These are phyloP conservation scores for Himantopus leucocephalus DNA, from an alignment of 2,113 vertebrate genomes.

Conservation along the genomic window DNA sequence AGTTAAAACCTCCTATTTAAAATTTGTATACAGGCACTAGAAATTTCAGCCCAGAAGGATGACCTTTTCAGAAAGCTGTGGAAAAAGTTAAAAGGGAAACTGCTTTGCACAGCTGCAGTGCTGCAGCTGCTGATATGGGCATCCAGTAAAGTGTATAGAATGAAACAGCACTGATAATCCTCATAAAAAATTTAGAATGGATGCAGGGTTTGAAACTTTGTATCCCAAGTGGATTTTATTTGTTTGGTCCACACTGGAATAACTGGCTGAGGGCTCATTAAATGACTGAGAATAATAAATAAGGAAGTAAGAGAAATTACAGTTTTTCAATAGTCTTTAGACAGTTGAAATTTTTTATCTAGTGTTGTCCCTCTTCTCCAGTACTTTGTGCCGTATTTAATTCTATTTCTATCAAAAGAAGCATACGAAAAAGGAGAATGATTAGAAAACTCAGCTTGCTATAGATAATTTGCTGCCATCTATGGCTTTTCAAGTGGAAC, in stretches of 20 bases:
- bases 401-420: background rate
- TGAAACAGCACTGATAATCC: background rate
- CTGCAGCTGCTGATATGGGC: background rate
- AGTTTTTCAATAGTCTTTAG: background rate
- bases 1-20: background rate
- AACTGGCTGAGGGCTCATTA: background rate
- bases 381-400: background rate
- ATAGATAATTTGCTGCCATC: conserved; percentile 1
- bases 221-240: background rate
- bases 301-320: background rate
- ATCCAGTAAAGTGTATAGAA: background rate
- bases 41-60: background rate
- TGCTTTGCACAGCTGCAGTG: background rate
- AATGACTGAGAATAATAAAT: background rate
- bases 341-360: background rate
- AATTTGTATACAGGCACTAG: background rate
- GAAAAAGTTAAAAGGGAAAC: conserved; percentile 8
- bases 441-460: background rate
- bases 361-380: background rate
- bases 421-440: background rate
- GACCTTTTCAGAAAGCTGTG: background rate
- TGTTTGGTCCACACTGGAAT: background rate
- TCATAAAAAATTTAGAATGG: background rate
- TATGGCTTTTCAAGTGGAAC: background rate
- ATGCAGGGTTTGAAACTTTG: background rate